A percentile compares a stretch with the other conserved stretches of the same genome.
phyloP scores from a whole-genome alignment of 2,113 vertebrate genomes.

The Glaucidium brasilianum region DNA sequence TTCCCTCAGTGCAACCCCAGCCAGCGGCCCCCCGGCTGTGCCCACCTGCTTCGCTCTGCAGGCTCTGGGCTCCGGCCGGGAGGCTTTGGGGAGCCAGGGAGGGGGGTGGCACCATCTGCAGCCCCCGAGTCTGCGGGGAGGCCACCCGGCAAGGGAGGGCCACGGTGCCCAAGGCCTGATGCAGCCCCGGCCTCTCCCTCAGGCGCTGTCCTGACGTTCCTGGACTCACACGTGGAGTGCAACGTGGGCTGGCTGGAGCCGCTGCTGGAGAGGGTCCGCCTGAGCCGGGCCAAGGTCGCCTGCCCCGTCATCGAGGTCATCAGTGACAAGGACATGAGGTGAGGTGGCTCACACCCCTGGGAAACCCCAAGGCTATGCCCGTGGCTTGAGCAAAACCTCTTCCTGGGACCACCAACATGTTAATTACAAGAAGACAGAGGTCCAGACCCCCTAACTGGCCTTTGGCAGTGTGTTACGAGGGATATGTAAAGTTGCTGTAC shows the following conservation, averaged over 20 bases:
- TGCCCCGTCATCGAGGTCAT: slow-evolving; percentile 98
- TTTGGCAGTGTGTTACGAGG: neutral
- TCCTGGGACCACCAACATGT: rapidly evolving
- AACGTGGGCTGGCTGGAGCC: slow-evolving; percentile 98
- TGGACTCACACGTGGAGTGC: slow-evolving; percentile 96
- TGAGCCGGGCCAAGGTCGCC: slow-evolving; percentile 85
- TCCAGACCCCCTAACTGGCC: neutral
- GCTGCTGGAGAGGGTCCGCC: slow-evolving; percentile 85
- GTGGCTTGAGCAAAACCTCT: neutral
- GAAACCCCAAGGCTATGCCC: rapidly evolving
- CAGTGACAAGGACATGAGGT: slow-evolving; percentile 97
- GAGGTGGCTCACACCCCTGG: neutral
- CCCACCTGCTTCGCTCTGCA: neutral
- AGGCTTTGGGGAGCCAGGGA: neutral
- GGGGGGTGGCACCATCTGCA: rapidly evolving
- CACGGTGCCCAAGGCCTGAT: neutral
- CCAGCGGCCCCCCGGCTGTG: rapidly evolving
- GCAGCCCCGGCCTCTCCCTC: neutral
- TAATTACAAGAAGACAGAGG: rapidly evolving
- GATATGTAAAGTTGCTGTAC: rapidly evolving
- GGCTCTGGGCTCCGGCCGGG: neutral
- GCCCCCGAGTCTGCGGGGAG: rapidly evolving
- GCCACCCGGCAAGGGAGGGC: rapidly evolving
- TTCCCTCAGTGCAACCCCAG: neutral
- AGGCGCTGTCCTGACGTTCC: slow-evolving; percentile 93